Evolutionary conservation across 1,140 invertebrate genomes (phyloP), one percentile per base, ranked within the genome.

Genomic region (Nebria ingens): DNA sequence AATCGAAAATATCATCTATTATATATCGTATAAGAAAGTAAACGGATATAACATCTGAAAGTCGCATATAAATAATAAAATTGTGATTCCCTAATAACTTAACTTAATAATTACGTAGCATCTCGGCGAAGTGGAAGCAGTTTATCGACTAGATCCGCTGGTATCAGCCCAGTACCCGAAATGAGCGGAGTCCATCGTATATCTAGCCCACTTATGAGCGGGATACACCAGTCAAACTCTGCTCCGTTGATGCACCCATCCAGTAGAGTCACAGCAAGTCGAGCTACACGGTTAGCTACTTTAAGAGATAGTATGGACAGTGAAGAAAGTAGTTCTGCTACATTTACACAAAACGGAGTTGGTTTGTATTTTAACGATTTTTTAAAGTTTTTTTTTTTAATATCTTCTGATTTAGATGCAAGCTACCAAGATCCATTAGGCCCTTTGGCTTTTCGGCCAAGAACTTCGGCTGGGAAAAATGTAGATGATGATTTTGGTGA

Each of bases 341-440:
- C 40, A 38, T 25, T 17, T 51, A 59, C 22, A 15, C 45, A 17
- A 29, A 49, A 21, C 6, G 29, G 19, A 21, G 2, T 51, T 52
- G 4, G 1, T 29, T 4, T 15, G 19, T 19, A 55, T 57, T 13
- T 56, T 51, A 52, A 11, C 21, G 21, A 57, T 51, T 61, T 45
- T 34, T 25, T 49, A 17, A 57, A 54, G 53, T 15, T 34, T 2
- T 54, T 9, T 45, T 29, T 23, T 52, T 51, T 53, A 29, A 29
- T 29, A 6, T 29, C 25, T 29, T 12, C 40, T 12, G 4, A 11
- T 17, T 17, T 64, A 81, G 86, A 87, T 72, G 73, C 76, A 6
- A 74, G 71, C 56, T 90, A 89, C 65, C 69, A 71, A 9, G 89
- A 93, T 76, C 86, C 86, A 1, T 66, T 92, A 38, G 89, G 88